Evolutionary conservation across 2,113 vertebrate species (phyloP).

Genomic region (Atlantisia rogersi): DNA sequence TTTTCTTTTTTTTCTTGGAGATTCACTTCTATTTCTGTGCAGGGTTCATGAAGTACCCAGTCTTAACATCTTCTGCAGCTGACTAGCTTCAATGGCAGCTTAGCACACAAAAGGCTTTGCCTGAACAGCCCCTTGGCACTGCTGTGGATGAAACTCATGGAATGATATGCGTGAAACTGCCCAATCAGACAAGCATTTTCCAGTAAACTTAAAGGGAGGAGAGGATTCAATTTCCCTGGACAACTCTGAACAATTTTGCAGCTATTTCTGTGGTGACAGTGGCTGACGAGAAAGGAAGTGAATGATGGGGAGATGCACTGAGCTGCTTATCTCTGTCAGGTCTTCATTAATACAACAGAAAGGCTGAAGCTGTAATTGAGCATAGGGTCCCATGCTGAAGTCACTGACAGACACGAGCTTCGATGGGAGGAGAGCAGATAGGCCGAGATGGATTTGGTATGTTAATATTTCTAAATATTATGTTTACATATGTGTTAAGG

Average conservation of each 20-base stretch:
- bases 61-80: background rate
- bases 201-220: background rate
- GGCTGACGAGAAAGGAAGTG: background rate
- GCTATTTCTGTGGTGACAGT: background rate
- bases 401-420: background rate
- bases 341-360: background rate
- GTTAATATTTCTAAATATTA: background rate
- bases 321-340: background rate
- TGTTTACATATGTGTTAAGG: background rate
- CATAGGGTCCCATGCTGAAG: background rate
- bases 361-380: background rate
- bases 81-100: background rate
- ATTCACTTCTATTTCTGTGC: background rate
- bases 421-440: background rate
- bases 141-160: background rate
- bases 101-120: background rate
- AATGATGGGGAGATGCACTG: background rate
- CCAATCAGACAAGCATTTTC: background rate
- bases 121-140: background rate
- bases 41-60: background rate
- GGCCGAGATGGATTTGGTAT: background rate
- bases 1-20: slow-evolving; percentile 19
- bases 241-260: background rate
- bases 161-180: background rate
- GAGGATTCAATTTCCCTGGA: background rate